Evolutionary conservation across 1,140 invertebrate species (phyloP).

Genomic region (Stegodyphus dumicola): DNA sequence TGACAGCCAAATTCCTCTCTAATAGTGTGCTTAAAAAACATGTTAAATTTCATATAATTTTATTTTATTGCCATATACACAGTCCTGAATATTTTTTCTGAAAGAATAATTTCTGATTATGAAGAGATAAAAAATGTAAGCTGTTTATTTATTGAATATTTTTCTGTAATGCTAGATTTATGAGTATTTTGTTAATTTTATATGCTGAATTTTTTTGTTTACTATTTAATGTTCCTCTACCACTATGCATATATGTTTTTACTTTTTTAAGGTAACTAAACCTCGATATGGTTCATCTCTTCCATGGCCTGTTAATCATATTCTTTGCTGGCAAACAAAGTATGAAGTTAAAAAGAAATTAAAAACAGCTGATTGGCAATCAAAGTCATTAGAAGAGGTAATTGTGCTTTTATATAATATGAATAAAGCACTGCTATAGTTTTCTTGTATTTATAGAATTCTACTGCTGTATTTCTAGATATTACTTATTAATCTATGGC

Average conservation of each 20-base stretch:
- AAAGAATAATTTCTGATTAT: too few species aligned
- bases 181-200: not conserved
- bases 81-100: too few species aligned
- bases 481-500: too few species aligned
- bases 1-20: too few species aligned
- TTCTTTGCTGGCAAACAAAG: constrained; percentile 85
- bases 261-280: constrained; percentile 75
- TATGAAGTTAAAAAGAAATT: constrained; percentile 78
- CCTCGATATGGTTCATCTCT: constrained; percentile 87
- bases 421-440: too few species aligned
- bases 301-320: constrained; percentile 89
- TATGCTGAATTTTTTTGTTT: not conserved
- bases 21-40: too few species aligned
- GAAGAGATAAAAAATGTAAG: too few species aligned
- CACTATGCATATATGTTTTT: too few species aligned
- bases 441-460: not conserved
- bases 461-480: too few species aligned
- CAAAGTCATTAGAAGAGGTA: constrained; percentile 81
- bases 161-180: not conserved
- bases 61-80: too few species aligned
- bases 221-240: not conserved
- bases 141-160: too few species aligned
- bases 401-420: not conserved
- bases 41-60: too few species aligned
- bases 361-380: constrained; percentile 81